Conservation (phyloP, 64 coral and sea anemone genomes). For the Orbicella faveolata region DNA sequence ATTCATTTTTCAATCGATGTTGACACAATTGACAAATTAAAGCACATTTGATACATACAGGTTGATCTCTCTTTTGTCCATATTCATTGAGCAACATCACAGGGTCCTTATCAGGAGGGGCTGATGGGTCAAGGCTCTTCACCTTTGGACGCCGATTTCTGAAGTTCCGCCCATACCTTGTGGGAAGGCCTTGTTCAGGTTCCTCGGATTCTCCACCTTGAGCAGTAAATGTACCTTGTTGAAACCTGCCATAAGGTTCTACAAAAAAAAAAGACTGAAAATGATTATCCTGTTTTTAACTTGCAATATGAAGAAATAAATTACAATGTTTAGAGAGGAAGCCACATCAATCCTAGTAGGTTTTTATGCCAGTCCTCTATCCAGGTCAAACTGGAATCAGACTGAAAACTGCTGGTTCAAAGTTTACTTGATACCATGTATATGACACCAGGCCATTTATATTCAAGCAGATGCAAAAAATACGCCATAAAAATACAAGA, state of each 20-base stretch:
- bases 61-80: conserved; percentile 67
- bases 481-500: no score
- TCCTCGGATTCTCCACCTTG: background rate
- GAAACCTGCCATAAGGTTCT: conserved; percentile 34
- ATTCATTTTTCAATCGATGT: no score
- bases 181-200: background rate
- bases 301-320: background rate
- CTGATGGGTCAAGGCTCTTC: conserved; percentile 45
- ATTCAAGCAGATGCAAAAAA: no score
- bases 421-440: no score
- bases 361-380: no score
- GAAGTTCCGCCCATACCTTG: background rate
- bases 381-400: no score
- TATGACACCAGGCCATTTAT: no score
- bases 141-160: background rate
- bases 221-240: background rate
- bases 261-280: background rate
- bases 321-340: no score
- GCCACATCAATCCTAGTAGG: no score
- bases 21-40: background rate
- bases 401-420: no score
- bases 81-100: conserved; percentile 91
- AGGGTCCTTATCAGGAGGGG: conserved; percentile 80
- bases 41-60: conserved; percentile 16
- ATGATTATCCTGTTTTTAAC: background rate